A percentile compares a stretch with the other conserved stretches of the same genome.
phyloP scores from a whole-genome alignment of 2,888 invertebrate species.

The Epistrophella euchroma region DNA sequence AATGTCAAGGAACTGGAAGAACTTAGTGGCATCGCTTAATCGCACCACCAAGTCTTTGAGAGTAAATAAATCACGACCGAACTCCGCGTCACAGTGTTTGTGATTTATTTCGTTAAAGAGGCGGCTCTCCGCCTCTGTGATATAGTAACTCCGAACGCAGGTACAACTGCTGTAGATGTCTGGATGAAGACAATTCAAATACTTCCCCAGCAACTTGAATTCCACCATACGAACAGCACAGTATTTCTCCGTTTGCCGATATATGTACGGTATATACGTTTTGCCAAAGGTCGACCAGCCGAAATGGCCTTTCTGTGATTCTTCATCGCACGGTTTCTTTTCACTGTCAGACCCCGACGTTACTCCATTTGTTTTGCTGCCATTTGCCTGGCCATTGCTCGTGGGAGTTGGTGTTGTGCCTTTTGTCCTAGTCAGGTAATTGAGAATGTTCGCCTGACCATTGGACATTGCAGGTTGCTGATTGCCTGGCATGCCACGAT shows the following conservation, averaged over 20 bases:
- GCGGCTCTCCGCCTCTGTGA: constrained; percentile 95
- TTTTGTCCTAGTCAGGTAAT: constrained; percentile 85
- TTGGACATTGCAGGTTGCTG: constrained; percentile 76
- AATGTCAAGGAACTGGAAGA: constrained; percentile 95
- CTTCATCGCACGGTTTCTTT: constrained; percentile 86
- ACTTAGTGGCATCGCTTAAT: constrained; percentile 93
- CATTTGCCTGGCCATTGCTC: constrained; percentile 50
- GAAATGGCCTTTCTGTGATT: constrained; percentile 92
- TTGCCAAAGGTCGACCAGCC: constrained; percentile 96
- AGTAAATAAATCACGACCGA: constrained; percentile 94
- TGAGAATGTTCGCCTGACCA: constrained; percentile 86
- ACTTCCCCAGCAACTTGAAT: constrained; percentile 94
- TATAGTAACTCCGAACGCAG: constrained; percentile 95
- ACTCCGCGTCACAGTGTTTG: constrained; percentile 95
- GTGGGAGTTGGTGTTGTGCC: constrained; percentile 55
- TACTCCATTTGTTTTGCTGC: constrained; percentile 55
- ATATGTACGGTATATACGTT: constrained; percentile 94
- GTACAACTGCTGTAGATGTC: constrained; percentile 96
- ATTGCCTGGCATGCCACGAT: constrained; percentile 40
- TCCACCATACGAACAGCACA: constrained; percentile 98
- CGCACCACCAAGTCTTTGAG: constrained; percentile 95
- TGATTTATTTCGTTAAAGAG: constrained; percentile 96
- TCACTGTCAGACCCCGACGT: constrained; percentile 79
- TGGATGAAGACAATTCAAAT: constrained; percentile 93
- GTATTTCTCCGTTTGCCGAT: constrained; percentile 92